Base-by-base conservation (phyloP, 1,140 invertebrate genomes). In the Heterodera carotae region DNA sequence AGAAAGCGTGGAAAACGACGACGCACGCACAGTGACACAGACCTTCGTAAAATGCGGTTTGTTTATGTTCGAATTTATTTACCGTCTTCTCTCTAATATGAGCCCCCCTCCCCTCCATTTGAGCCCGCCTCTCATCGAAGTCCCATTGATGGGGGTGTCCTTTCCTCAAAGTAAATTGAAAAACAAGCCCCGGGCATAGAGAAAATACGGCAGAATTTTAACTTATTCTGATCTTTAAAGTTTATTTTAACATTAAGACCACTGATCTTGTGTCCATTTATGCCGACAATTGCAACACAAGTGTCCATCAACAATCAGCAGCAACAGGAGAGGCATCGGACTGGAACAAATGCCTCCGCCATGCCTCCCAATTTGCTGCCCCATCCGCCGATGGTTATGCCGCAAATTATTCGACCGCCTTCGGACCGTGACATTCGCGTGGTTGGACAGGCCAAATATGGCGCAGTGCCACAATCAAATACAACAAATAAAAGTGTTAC, bases 271-370 rank as follows among this genome's bases (percentile, higher is more conserved):
- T 87, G 82, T 18, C 85, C 85, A n/a, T 84, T 84, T 64, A 84
- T 84, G 83, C 83, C 84, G n/a, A 82, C 67, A 27, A 67, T 87
- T 56, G 80, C 84, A 31, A 87, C 83, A 12, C 82, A 87, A 82
- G 53, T 86, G n/a, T 77, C 83, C 31, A 76, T 82, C 31, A 69
- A 83, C 22, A 64, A 62, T 22, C 2, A 10, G n/a, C 78, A 80
- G 78, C 76, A n/a, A n/a, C n/a, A 31, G 53, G 59, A 80, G 64
- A 80, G 77, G 29, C 78, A 67, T 29, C 27, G 31, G 27, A 39
- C 77, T 18, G 67, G 33, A 18, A 78, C 71, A 48, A 77, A 43
- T 64, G 12, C 53, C 18, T 64, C 79, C 25, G 76, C 22, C 60
- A 34, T 34, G 36, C 79, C 29, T 68, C 29, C 36, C 10, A 27